Conservation (phyloP, 2,888 invertebrate genomes). For the Lithodes maja region DNA sequence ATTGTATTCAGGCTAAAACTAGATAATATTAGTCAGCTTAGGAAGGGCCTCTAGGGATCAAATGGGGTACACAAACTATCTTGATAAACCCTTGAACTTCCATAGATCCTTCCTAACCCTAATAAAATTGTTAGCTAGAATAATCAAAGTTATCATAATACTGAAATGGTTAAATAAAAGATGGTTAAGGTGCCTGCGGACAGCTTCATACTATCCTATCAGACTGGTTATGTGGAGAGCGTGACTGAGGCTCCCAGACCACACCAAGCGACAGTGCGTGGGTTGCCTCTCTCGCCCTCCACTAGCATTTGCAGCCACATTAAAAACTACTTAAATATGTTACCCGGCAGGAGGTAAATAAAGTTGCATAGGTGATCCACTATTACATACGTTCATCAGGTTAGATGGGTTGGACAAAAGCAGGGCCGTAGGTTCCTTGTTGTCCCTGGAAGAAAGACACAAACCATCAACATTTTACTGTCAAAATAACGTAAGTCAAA, state of each 20-base stretch:
- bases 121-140: neutral
- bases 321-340: constrained; percentile 60
- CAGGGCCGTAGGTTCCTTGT: constrained; percentile 66
- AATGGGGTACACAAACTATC: neutral
- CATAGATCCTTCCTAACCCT: neutral
- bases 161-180: no score
- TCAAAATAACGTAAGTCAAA: neutral
- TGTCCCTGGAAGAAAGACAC: constrained; percentile 60
- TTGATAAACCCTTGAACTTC: neutral
- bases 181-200: neutral
- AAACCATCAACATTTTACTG: neutral
- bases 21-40: neutral
- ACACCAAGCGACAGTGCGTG: neutral
- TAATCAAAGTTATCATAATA: no score
- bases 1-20: no score
- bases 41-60: neutral
- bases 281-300: neutral
- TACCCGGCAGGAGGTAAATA: constrained; percentile 54
- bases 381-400: constrained; percentile 70
- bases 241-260: constrained; percentile 5
- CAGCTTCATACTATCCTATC: constrained; percentile 47
- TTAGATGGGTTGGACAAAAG: constrained; percentile 69
- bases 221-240: neutral
- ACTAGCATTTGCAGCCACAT: constrained; percentile 6
- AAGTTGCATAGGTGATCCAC: constrained; percentile 54